Base-by-base conservation (phyloP, 2,888 invertebrate species). In the Acholoe squamosa region DNA sequence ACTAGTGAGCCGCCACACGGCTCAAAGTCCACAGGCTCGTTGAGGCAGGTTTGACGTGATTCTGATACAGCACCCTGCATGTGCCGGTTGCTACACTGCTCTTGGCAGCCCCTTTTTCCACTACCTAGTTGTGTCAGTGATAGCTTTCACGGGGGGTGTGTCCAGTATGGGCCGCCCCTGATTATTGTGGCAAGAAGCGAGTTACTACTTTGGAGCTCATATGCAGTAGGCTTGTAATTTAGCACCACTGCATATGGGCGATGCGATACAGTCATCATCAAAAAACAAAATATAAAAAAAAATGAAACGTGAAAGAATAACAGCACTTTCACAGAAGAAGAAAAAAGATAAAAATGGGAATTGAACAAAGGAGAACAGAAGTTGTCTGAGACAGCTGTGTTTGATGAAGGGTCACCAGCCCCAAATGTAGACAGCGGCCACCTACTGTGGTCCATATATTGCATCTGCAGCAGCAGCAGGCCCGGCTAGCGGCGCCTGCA, bases 151-250 rank as follows among this genome's bases (percentile, higher is more conserved):
- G 54, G 86, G 51, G 54, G 86, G 56, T 28, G 12, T 52, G 34
- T 19, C 43, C 16, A 80, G 34, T 34, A 80, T 43, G 43, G n/a
- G 80, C 80, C 14, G n/a, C 22, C 34, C 80, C 19, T 76, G 76
- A 19, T 76, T 80, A 80, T 80, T 80, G 80, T 80, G 80, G 19
- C 80, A 34, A 54, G 86, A 86, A 31, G 86, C 86, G 54, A 56
- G 86, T 28, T 28, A 86, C 86, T 86, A 86, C 86, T 86, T 86
- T 86, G 86, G 86, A 86, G 86, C 86, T 86, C 86, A 86, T 86
- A 86, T 86, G 86, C 86, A 86, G 52, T 33, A 54, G 84, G 84
- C 84, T 51, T n/a, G 34, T 43, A 43, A n/a, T 12, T 86, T 56
- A 54, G 86, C 86, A 86, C n/a, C 3, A 28, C 86, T 86, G 86